A percentile compares a stretch with the other conserved stretches of the same genome.
phyloP scores from a whole-genome alignment of 2,113 vertebrate species.

The Mus musculus region GRCm39 chr12:4424501-4425000 shows the following conservation, averaged over 20 bases:
- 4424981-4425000: slow-evolving; percentile 71
- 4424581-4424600: slow-evolving; percentile 56
- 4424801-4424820: slow-evolving; percentile 58
- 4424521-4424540: slow-evolving; percentile 4
- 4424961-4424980: slow-evolving; percentile 76
- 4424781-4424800: slow-evolving; percentile 58
- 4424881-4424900: slow-evolving; percentile 1
- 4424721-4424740: slow-evolving; percentile 62
- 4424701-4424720: slow-evolving; percentile 64
- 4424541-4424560: slow-evolving; percentile 25
- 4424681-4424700: slow-evolving; percentile 71
- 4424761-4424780: slow-evolving; percentile 58
- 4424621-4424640: slow-evolving; percentile 52
- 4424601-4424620: background rate
- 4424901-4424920: slow-evolving; percentile 58
- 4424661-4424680: slow-evolving; percentile 64
- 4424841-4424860: slow-evolving; percentile 48
- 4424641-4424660: slow-evolving; percentile 65
- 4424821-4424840: background rate
- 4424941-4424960: slow-evolving; percentile 66
- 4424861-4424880: slow-evolving; percentile 66
- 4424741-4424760: slow-evolving; percentile 72
- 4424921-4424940: slow-evolving; percentile 57
- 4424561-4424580: slow-evolving; percentile 56
- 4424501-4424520: slow-evolving; percentile 20